Percentiles rank a stretch among this genome's conserved stretches.
Conservation (phyloP, 1,140 invertebrate species). For the Drosophila pseudoananassae region DNA sequence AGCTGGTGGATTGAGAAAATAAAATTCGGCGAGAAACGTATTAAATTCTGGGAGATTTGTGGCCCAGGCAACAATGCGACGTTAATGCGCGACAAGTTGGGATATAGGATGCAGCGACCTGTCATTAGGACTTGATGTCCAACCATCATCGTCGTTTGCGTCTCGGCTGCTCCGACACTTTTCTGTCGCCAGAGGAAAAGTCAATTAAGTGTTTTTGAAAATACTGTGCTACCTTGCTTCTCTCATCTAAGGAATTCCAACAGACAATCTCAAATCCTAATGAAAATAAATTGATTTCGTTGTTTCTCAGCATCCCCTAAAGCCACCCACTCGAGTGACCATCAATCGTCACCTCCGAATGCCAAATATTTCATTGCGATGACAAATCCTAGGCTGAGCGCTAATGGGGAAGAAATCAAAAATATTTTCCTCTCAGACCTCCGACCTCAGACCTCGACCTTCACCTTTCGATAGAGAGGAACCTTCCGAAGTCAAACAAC, state of each 20-base stretch:
- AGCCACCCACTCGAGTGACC: constrained; percentile 15
- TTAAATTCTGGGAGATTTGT: constrained; percentile 10
- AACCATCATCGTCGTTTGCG: constrained; percentile 60
- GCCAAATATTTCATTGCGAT: constrained; percentile 46
- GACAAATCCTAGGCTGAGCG: constrained; percentile 65
- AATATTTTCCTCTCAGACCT: constrained; percentile 17
- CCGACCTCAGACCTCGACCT: constrained; percentile 62
- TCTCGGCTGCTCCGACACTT: constrained; percentile 35
- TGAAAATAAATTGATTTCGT: constrained; percentile 33
- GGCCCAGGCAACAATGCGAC: constrained; percentile 19
- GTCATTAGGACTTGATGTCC: constrained; percentile 68
- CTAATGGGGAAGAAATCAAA: constrained; percentile 43
- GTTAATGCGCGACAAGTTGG: constrained; percentile 34
- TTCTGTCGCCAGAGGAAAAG: constrained; percentile 25
- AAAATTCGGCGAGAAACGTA: constrained; percentile 3
- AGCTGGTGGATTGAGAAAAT: constrained; percentile 28
- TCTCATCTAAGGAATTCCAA: constrained; percentile 1
- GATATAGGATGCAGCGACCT: constrained; percentile 26
- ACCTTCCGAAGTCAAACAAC: constrained; percentile 11
- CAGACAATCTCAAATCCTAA: constrained; percentile 5
- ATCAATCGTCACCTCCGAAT: constrained; percentile 47
- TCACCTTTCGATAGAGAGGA: constrained; percentile 61
- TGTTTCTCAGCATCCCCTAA: constrained; percentile 22
- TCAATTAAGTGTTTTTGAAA: constrained; percentile 46
- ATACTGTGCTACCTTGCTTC: too few relatives aligned